A percentile compares a stretch with the other conserved stretches of the same genome.
These are phyloP conservation scores for Platorchestia sp. DNA, from an alignment of 1,140 invertebrate genomes.

Conservation along the genomic window DNA sequence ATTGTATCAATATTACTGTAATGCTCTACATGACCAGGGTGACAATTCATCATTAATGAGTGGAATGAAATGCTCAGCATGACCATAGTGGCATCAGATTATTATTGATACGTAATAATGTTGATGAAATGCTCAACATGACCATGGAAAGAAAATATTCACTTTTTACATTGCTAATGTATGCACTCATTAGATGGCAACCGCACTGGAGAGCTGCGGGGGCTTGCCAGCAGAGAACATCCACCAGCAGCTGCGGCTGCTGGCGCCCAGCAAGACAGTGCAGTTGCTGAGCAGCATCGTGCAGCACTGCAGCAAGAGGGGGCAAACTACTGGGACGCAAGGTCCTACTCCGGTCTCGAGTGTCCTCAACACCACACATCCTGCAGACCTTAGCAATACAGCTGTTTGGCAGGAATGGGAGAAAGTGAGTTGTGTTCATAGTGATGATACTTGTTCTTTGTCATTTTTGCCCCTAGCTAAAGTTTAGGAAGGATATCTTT, in stretches of 20 bases:
- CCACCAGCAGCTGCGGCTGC: background rate
- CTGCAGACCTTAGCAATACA: background rate
- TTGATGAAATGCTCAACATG: too few species aligned
- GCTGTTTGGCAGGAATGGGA: background rate
- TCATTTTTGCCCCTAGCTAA: too few species aligned
- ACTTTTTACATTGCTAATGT: background rate
- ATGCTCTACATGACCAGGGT: too few species aligned
- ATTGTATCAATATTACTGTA: too few species aligned
- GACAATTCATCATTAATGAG: too few species aligned
- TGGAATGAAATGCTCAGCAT: too few species aligned
- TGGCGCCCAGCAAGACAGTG: background rate
- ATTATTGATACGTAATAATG: too few species aligned
- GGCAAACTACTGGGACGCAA: background rate
- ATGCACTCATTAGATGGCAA: background rate
- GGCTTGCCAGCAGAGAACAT: background rate
- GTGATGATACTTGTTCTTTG: too few species aligned
- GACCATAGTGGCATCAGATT: too few species aligned
- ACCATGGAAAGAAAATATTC: background rate
- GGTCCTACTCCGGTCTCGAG: background rate
- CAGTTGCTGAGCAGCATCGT: slow-evolving; percentile 4
- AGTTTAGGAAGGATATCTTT: too few species aligned
- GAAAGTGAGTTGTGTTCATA: background rate
- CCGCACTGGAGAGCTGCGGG: slow-evolving; percentile 12
- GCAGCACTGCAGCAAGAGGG: background rate
- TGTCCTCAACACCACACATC: background rate